Evolutionary conservation across 2,888 invertebrate genomes (phyloP).

Genomic region (Sisyra terminalis): DNA sequence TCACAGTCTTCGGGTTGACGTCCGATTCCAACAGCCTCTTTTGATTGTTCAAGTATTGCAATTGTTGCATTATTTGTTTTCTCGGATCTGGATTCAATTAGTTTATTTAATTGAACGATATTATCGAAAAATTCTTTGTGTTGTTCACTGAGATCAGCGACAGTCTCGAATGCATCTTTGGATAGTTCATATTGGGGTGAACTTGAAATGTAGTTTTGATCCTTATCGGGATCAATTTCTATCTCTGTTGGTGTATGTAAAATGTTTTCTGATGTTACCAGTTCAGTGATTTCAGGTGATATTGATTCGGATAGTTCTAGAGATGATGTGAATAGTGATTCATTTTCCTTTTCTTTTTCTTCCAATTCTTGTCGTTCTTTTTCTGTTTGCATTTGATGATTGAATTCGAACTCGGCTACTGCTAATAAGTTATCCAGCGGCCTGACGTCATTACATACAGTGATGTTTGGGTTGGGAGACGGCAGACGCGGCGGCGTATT

Average conservation of each 20-base stretch:
- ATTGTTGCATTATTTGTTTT: not conserved
- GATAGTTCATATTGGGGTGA: too few species aligned
- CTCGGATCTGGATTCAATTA: constrained; percentile 18
- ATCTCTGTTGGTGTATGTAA: constrained; percentile 7
- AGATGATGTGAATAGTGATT: not conserved
- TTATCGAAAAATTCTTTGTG: constrained; percentile 9
- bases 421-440: constrained; percentile 45
- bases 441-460: constrained; percentile 25
- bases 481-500: constrained; percentile 20
- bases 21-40: constrained; percentile 17
- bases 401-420: constrained; percentile 45
- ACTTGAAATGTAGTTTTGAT: constrained; percentile 2
- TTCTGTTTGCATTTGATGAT: constrained; percentile 22
- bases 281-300: constrained; percentile 5
- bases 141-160: constrained; percentile 7
- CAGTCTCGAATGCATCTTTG: constrained; percentile 12
- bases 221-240: constrained; percentile 12
- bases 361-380: constrained; percentile 2
- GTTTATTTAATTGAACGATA: constrained; percentile 9
- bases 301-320: not conserved
- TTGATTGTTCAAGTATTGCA: constrained; percentile 23
- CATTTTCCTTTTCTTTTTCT: constrained; percentile 1
- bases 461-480: constrained; percentile 23
- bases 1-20: constrained; percentile 21
- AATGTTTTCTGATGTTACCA: constrained; percentile 7